Conservation (phyloP, 1,140 invertebrate species). For the Drosophila nikananu region DNA sequence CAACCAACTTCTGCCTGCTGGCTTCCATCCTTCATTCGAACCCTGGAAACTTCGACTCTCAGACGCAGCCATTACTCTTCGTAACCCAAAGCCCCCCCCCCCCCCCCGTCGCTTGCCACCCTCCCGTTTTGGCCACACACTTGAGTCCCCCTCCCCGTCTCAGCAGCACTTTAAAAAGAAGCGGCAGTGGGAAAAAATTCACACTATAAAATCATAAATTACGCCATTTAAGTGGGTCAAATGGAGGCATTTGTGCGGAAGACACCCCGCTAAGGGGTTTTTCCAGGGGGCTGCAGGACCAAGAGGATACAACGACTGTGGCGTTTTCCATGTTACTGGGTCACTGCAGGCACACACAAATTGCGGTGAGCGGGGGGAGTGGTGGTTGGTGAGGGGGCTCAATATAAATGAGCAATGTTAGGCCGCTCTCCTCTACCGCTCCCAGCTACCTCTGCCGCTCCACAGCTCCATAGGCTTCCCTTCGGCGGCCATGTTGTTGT, state of each 20-base stretch:
- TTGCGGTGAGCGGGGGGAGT: conserved; percentile 62
- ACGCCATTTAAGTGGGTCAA: conserved; percentile 84
- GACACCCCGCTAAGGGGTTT: conserved; percentile 71
- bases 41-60: conserved; percentile 43
- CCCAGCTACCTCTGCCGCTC: neutral
- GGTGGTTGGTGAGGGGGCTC: too few species aligned
- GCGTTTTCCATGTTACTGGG: conserved; percentile 82
- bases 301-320: conserved; percentile 47
- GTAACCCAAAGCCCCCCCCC: neutral
- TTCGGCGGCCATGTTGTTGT: conserved; percentile 37
- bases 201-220: conserved; percentile 83
- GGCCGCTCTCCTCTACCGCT: neutral
- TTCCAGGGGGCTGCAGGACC: conserved; percentile 41
- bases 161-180: conserved; percentile 60
- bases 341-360: conserved; percentile 84
- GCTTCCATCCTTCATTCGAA: conserved; percentile 20
- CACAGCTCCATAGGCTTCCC: neutral
- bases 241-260: conserved; percentile 84
- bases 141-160: conserved; percentile 13
- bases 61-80: conserved; percentile 54
- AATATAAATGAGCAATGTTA: conserved; percentile 81
- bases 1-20: neutral
- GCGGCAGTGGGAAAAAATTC: conserved; percentile 57
- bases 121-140: conserved; percentile 12
- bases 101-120: too few species aligned